Percentiles rank a stretch among this genome's conserved stretches.
Evolutionary conservation across 2,113 vertebrate genomes (phyloP).

Genomic region (Urocolius indicus): DNA sequence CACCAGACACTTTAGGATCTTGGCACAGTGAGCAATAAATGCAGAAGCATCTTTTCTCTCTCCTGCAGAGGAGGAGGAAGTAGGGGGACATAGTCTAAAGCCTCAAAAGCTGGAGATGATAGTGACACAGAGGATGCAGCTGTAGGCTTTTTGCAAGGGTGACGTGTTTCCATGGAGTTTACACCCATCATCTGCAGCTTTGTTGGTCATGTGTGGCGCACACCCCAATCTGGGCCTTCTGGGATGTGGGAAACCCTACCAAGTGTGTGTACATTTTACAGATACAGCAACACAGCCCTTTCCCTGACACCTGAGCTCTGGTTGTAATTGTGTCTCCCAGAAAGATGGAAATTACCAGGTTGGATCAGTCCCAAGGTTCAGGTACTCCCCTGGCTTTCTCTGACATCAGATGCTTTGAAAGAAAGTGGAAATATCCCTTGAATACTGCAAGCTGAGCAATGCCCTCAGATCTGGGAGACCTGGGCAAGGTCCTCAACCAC

Average conservation of each 20-base stretch:
- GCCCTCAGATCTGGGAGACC: neutral
- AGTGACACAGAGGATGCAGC: neutral
- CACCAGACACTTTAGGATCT: slow-evolving; percentile 17
- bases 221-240: neutral
- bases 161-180: neutral
- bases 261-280: rapidly evolving
- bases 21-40: neutral
- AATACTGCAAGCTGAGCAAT: neutral
- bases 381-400: neutral
- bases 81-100: neutral
- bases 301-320: neutral
- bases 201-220: neutral
- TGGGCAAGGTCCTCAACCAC: neutral
- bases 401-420: neutral
- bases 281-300: neutral
- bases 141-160: neutral
- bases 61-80: neutral
- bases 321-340: neutral
- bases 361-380: neutral
- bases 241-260: neutral
- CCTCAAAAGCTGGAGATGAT: neutral
- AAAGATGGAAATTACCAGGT: neutral
- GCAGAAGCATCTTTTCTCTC: slow-evolving; percentile 36
- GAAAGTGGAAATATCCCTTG: neutral
- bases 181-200: neutral